Conservation (phyloP, 2,888 invertebrate species). For the Myopa testacea region DNA sequence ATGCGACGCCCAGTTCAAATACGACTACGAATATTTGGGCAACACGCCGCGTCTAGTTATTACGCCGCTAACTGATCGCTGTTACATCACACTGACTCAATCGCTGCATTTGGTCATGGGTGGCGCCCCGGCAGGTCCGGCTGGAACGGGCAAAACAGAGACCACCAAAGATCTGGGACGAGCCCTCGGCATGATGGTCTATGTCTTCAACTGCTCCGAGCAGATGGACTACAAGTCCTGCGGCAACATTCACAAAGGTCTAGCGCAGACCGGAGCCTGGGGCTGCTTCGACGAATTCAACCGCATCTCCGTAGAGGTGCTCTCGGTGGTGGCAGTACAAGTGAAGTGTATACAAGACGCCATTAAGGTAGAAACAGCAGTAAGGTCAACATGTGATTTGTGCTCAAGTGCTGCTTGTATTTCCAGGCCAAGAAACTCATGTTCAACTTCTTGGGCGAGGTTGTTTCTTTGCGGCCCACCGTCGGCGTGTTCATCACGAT, state of each 20-base stretch:
- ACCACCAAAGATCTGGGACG: conserved; percentile 96
- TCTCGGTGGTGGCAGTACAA: conserved; percentile 96
- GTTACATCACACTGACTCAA: conserved; percentile 94
- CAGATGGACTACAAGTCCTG: conserved; percentile 98
- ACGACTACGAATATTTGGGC: conserved; percentile 94
- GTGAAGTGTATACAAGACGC: conserved; percentile 89
- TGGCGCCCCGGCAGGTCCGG: conserved; percentile 90
- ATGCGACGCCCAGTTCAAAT: conserved; percentile 92
- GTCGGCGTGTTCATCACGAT: conserved; percentile 95
- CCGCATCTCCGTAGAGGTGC: conserved; percentile 92
- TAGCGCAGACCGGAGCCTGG: conserved; percentile 82
- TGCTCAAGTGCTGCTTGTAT: not conserved
- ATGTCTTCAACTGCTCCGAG: conserved; percentile 97
- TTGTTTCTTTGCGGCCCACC: conserved; percentile 79
- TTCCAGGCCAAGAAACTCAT: conserved; percentile 75
- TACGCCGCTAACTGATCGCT: conserved; percentile 93
- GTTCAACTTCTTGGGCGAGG: conserved; percentile 89
- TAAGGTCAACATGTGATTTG: not conserved
- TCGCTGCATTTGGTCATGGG: conserved; percentile 94
- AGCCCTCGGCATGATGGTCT: conserved; percentile 95
- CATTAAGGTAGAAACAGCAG: conserved; percentile 71
- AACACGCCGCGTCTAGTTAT: conserved; percentile 94
- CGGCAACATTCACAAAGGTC: conserved; percentile 92
- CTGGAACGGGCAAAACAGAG: conserved; percentile 86
- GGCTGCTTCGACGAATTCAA: conserved; percentile 98